Evolutionary conservation across 2,888 invertebrate species (phyloP).

Genomic region (Pherbina coryleti): DNA sequence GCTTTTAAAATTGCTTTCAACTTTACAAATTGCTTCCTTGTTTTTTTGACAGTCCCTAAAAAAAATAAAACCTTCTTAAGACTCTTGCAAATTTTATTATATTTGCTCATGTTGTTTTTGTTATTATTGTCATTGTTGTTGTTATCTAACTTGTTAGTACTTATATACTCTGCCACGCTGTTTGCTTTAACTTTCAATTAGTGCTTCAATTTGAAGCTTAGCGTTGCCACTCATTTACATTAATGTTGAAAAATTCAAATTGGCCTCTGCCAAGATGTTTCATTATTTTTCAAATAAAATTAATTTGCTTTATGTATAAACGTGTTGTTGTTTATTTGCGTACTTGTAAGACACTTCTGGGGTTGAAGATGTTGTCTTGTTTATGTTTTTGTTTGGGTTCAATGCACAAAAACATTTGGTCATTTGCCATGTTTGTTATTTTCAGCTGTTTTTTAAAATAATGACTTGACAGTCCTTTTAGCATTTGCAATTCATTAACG

Average conservation of each 20-base stretch:
- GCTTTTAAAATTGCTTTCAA: not conserved
- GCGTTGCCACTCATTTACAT: slow-evolving; percentile 48
- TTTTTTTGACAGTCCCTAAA: not conserved
- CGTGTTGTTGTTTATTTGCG: too few species aligned
- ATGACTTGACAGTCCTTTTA: too few species aligned
- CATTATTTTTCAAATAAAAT: not conserved
- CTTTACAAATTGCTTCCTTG: not conserved
- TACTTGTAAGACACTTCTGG: too few species aligned
- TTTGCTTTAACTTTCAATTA: slow-evolving; percentile 49
- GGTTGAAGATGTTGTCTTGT: too few species aligned
- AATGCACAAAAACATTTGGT: too few species aligned
- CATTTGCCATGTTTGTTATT: too few species aligned
- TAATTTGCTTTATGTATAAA: not conserved
- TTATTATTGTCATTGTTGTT: not conserved
- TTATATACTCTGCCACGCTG: not conserved
- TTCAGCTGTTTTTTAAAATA: too few species aligned
- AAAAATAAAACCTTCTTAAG: not conserved
- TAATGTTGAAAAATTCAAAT: slow-evolving; percentile 60
- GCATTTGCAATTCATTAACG: too few species aligned
- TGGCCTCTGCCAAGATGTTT: not conserved
- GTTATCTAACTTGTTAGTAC: too few species aligned
- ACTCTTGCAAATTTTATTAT: not conserved
- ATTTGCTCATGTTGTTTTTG: not conserved
- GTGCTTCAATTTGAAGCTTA: slow-evolving; percentile 55
- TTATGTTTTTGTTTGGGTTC: not conserved